Conservation (phyloP, 2,888 invertebrate species). For the Tinea pellionella region DNA sequence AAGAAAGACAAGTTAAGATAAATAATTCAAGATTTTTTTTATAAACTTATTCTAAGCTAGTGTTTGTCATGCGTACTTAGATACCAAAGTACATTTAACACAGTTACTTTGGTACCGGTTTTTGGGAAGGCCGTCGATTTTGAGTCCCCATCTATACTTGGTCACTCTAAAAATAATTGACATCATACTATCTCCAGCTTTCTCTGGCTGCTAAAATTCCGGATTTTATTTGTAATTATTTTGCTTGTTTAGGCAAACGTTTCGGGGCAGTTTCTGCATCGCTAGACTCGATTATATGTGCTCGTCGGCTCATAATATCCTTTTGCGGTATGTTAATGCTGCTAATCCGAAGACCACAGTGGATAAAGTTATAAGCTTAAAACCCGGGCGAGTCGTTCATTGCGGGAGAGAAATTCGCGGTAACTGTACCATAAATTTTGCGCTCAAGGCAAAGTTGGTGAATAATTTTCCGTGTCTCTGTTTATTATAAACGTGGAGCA, state of each 20-base stretch:
- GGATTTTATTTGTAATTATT: too few relatives aligned
- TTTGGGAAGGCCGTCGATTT: too few relatives aligned
- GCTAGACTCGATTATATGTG: background rate
- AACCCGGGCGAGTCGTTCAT: constrained; percentile 59
- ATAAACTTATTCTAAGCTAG: too few relatives aligned
- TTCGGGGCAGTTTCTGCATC: background rate
- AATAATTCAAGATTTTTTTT: too few relatives aligned
- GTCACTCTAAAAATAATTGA: too few relatives aligned
- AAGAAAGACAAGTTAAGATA: too few relatives aligned
- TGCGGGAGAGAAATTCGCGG: constrained; percentile 55
- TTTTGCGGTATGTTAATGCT: constrained; percentile 21
- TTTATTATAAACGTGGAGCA: constrained; percentile 57
- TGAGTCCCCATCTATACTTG: too few relatives aligned
- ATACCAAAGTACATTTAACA: too few relatives aligned
- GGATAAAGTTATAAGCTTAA: constrained; percentile 48
- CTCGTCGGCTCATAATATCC: constrained; percentile 13
- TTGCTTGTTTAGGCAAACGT: background rate
- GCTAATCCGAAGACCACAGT: constrained; percentile 37
- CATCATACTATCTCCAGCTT: too few relatives aligned
- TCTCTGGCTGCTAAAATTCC: too few relatives aligned
- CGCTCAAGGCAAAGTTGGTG: constrained; percentile 57
- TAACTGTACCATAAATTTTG: constrained; percentile 63
- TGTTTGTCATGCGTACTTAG: too few relatives aligned
- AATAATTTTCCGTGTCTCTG: constrained; percentile 67
- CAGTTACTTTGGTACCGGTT: too few relatives aligned